Evolutionary conservation across 2,113 vertebrate species (phyloP).

Genomic region (Lucifuga dentata): DNA sequence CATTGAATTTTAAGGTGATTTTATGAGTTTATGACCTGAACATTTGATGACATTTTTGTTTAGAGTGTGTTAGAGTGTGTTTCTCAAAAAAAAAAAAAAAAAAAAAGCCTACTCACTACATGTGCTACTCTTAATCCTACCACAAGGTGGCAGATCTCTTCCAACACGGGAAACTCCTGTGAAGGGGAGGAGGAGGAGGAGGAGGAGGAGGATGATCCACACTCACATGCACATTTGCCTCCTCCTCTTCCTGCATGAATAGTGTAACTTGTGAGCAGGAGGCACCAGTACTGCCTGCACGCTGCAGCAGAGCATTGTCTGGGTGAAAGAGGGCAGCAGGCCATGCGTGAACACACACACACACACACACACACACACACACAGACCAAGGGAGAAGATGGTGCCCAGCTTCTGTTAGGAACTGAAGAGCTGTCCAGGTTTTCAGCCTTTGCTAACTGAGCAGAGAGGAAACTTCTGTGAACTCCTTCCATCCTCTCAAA

Average conservation of each 20-base stretch:
- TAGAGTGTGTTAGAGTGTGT: neutral
- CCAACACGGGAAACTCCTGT: conserved; percentile 11
- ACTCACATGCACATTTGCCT: conserved; percentile 18
- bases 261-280: conserved; percentile 54
- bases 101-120: neutral
- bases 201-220: conserved; percentile 50
- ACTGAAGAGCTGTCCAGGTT: conserved; percentile 38
- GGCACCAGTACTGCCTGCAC: conserved; percentile 26
- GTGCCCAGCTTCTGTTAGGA: conserved; percentile 56
- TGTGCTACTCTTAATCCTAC: conserved; percentile 20
- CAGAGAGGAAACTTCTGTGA: conserved; percentile 21
- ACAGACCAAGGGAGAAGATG: conserved; percentile 55
- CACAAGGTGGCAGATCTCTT: conserved; percentile 51
- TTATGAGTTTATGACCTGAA: no score
- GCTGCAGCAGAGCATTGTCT: conserved; percentile 53
- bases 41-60: neutral
- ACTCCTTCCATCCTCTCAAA: neutral
- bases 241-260: conserved; percentile 50
- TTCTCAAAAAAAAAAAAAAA: no score
- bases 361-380: conserved; percentile 49
- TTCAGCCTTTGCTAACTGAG: conserved; percentile 25
- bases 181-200: conserved; percentile 51
- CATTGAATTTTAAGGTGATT: no score
- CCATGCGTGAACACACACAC: conserved; percentile 64
- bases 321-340: conserved; percentile 46